Base-by-base conservation (phyloP, 2,888 invertebrate genomes). In the Anorthoa munda region DNA sequence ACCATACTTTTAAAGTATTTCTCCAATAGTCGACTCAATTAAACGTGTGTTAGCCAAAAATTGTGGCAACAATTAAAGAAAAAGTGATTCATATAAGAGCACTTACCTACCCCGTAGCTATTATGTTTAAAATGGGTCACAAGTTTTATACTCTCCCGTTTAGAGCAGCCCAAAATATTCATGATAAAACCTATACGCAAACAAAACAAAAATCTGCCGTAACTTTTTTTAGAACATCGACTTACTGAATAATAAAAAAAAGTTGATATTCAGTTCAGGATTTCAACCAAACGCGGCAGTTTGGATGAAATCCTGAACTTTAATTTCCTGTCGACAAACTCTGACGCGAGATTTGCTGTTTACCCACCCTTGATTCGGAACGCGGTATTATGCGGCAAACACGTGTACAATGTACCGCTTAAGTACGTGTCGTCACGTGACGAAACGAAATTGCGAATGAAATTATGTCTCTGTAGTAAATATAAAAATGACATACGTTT, bases 251-350 rank as follows among this genome's bases (percentile, higher is more conserved):
- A 77, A 80, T 39, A 60, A 79, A 39, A 75, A 70, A 72, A 84
- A 77, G 80, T 86, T 83, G 53, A 66, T 53, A 61, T 76, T 66
- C 18, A 51, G 85, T 87, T n/a, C n/a, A n/a, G n/a, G n/a, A n/a
- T n/a, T n/a, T n/a, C n/a, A n/a, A n/a, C n/a, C n/a, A n/a, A n/a
- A n/a, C n/a, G n/a, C n/a, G n/a, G n/a, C n/a, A n/a, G n/a, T n/a
- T n/a, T n/a, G n/a, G n/a, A n/a, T 84, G 79, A 85, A 88, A 88
- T 86, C 81, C 83, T 79, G 71, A 88, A 89, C 85, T 88, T 90
- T 90, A 90, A 90, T 90, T 90, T 91, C 90, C 89, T 87, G 88
- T 77, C 84, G 77, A 79, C 84, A 75, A 87, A 84, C 81, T 74
- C 81, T 74, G 78, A 70, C 77, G 77, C 65, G 79, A 85, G 82